These are phyloP conservation scores for Sitophilus oryzae DNA, from an alignment of 1,140 invertebrate genomes.

Conservation along the genomic window DNA sequence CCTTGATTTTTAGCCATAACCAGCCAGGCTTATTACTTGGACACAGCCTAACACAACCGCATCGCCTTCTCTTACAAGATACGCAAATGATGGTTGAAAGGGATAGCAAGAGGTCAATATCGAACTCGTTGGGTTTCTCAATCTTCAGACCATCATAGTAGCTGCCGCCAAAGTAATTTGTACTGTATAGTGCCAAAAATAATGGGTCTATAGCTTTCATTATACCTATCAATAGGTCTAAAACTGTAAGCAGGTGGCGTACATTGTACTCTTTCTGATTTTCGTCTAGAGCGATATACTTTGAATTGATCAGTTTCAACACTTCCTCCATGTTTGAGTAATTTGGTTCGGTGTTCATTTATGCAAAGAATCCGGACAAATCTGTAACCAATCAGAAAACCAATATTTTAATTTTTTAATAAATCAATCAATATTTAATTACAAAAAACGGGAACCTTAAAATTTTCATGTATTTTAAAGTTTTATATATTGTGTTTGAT, in stretches of 20 bases:
- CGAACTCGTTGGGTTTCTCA: constrained; percentile 50
- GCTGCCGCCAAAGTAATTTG: constrained; percentile 48
- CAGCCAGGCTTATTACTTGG: constrained; percentile 24
- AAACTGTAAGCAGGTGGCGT: neutral
- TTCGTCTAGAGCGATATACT: neutral
- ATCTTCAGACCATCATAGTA: constrained; percentile 51
- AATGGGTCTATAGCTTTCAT: constrained; percentile 38
- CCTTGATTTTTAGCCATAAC: constrained; percentile 19
- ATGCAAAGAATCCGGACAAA: too few relatives aligned
- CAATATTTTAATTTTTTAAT: too few relatives aligned
- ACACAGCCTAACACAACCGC: neutral
- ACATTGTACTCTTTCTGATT: neutral
- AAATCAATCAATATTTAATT: too few relatives aligned
- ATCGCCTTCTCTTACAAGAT: constrained; percentile 1
- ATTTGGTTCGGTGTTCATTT: too few relatives aligned
- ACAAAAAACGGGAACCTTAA: too few relatives aligned
- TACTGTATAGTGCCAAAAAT: constrained; percentile 34
- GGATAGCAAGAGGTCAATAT: constrained; percentile 49
- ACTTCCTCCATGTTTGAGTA: neutral
- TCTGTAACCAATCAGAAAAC: too few relatives aligned
- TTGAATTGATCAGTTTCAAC: neutral
- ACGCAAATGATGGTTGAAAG: constrained; percentile 36
- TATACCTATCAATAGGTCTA: constrained; percentile 9
- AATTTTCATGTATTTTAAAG: too few relatives aligned
- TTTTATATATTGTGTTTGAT: too few relatives aligned